Conservation (phyloP, 2,113 vertebrate species). For the Xiphophorus maculatus region DNA sequence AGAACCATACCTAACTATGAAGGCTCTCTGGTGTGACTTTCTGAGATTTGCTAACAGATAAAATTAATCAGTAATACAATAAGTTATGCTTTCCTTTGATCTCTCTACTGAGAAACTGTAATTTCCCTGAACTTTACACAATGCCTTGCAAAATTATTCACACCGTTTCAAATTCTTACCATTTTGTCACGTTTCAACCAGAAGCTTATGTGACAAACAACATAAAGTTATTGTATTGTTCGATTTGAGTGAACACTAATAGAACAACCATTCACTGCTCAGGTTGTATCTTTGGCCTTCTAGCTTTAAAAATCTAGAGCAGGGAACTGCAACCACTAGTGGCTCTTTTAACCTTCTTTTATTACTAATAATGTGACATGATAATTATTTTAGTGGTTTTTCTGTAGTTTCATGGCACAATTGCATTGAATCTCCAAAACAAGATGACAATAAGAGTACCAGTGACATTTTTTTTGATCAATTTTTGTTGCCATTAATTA, state of each 20-base stretch:
- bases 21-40: neutral
- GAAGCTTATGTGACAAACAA: neutral
- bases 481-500: no score
- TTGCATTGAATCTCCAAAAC: no score
- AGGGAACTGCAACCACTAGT: neutral
- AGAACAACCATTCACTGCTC: neutral
- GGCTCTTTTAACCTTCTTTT: no score
- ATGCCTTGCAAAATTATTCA: neutral
- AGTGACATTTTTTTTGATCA: no score
- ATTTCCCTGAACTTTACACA: neutral
- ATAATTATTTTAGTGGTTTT: no score
- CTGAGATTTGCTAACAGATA: slow-evolving; percentile 4
- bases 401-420: no score
- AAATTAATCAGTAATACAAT: neutral
- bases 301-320: neutral
- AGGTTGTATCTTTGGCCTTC: neutral
- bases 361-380: no score
- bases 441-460: no score
- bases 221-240: neutral
- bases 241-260: neutral
- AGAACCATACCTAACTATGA: neutral
- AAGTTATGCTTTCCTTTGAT: neutral
- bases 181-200: neutral
- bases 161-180: no score
- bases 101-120: slow-evolving; percentile 1